Evolutionary conservation across 1,140 invertebrate genomes (phyloP), one percentile per base, ranked within the genome.

Genomic region (Phthorimaea operculella): DNA sequence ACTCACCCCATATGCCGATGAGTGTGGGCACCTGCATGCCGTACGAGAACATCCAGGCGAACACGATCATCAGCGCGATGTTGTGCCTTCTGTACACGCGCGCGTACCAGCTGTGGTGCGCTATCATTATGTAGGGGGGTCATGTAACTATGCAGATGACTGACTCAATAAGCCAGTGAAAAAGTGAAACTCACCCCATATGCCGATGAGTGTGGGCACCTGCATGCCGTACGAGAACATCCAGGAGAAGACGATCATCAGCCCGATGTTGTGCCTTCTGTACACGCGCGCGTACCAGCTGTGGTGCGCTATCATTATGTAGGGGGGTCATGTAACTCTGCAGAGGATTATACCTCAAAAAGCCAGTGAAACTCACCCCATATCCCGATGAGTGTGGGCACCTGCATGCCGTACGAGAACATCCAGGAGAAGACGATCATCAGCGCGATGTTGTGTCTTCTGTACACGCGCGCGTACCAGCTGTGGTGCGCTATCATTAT

Each of bases 111-210:
- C 89, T 88, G 56, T 94, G 92, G 74, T 94, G 94, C 0, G 93
- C 93, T 68, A 96, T 96, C 91, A 96, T 94, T 60, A 96, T 93
- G 62, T 94, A 96, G n/a, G n/a, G n/a, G n/a, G n/a, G n/a, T n/a
- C n/a, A n/a, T n/a, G n/a, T n/a, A n/a, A n/a, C n/a, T n/a, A n/a
- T n/a, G n/a, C n/a, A n/a, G n/a, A n/a, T n/a, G n/a, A n/a, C n/a
- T n/a, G n/a, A n/a, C n/a, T n/a, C n/a, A n/a, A n/a, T n/a, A n/a
- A n/a, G n/a, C n/a, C n/a, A 36, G 54, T 15, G 28, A 44, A 51
- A 28, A n/a, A n/a, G n/a, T 51, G 14, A 44, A 28, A 61, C 86
- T 87, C 85, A 92, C 93, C 94, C 94, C 94, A 96, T 28, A 90
- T 77, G 21, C 90, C 92, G 51, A 94, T 68, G 1, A 95, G 81